Evolutionary conservation across 2,797 vertebrate species (phyloP).

Genomic region (Helicolenus hilgendorfi): DNA sequence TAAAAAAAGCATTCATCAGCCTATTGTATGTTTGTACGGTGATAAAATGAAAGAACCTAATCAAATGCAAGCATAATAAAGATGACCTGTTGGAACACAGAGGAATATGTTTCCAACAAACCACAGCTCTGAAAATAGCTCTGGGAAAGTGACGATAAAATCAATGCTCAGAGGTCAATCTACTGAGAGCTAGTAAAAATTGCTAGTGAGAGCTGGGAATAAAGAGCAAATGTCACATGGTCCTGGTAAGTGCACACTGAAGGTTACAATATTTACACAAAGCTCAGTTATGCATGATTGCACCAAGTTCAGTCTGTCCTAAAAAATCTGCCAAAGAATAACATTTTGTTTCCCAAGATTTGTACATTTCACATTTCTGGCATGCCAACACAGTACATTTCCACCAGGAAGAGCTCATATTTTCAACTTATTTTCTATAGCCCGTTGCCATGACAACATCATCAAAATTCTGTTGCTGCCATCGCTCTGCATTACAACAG

Average conservation of each 20-base stretch:
- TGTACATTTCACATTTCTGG: conserved; percentile 13
- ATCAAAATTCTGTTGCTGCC: conserved; percentile 51
- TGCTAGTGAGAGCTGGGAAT: conserved; percentile 25
- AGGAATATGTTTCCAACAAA: background rate
- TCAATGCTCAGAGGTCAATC: conserved; percentile 49
- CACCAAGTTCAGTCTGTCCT: background rate
- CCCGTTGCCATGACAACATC: conserved; percentile 65
- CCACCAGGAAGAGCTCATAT: conserved; percentile 27
- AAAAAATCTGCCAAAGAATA: background rate
- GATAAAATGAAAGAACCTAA: background rate
- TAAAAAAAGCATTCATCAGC: background rate
- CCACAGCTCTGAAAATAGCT: background rate
- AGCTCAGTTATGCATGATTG: background rate
- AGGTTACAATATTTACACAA: conserved; percentile 18
- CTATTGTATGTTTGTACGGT: background rate
- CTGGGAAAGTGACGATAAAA: conserved; percentile 37
- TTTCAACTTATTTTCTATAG: conserved; percentile 35
- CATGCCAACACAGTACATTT: conserved; percentile 17
- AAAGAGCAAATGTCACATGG: conserved; percentile 27
- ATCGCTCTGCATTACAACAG: conserved; percentile 24
- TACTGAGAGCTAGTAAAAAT: conserved; percentile 40
- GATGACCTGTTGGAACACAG: background rate
- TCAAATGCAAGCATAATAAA: background rate
- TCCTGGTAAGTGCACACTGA: background rate
- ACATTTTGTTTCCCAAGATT: background rate